Evolutionary conservation across 1,140 invertebrate species (phyloP).

Genomic region (Platorchestia sp.): DNA sequence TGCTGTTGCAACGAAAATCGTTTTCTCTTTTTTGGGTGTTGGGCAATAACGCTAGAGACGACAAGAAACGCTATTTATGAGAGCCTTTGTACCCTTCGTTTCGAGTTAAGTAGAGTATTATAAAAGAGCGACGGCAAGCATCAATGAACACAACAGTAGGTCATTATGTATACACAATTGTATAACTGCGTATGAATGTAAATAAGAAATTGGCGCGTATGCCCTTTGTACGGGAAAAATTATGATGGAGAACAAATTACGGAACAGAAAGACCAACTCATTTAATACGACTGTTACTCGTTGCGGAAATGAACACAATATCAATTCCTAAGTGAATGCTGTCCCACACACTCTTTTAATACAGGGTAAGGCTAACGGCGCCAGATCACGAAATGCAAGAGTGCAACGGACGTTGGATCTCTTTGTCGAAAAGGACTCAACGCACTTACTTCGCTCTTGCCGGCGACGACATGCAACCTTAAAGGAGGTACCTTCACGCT

Average conservation of each 20-base stretch:
- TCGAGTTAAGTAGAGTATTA: background rate
- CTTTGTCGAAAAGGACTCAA: background rate
- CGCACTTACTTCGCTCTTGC: background rate
- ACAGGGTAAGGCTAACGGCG: background rate
- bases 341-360: background rate
- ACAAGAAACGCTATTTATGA: background rate
- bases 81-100: background rate
- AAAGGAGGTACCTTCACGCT: background rate
- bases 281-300: background rate
- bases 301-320: background rate
- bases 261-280: background rate
- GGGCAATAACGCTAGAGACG: background rate
- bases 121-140: background rate
- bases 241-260: background rate
- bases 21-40: background rate
- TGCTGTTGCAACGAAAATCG: background rate
- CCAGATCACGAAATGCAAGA: background rate
- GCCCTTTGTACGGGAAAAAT: background rate
- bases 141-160: background rate
- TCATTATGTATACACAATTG: background rate
- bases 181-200: background rate
- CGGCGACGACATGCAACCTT: constrained; percentile 16
- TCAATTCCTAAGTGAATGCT: background rate
- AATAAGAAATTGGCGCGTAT: background rate
- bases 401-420: background rate